phyloP scores from a whole-genome alignment of 64 coral and sea anemone genomes.

The Orbicella faveolata region DNA sequence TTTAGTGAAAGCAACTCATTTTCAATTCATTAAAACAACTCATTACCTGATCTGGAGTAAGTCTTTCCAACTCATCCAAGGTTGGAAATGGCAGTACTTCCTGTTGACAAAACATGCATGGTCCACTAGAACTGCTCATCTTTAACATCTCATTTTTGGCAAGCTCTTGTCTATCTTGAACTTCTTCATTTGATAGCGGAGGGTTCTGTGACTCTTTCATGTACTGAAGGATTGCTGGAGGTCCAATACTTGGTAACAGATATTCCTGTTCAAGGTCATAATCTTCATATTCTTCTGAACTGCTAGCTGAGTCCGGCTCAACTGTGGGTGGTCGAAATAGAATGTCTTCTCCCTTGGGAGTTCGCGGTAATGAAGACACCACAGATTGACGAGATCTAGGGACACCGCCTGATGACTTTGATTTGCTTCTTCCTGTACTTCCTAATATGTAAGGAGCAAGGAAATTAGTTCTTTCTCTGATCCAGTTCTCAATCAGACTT shows the following conservation, averaged over 20 bases:
- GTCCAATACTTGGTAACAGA: constrained; percentile 92
- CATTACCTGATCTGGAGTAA: constrained; percentile 68
- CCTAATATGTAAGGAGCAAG: neutral
- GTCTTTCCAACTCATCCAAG: constrained; percentile 60
- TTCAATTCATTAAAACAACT: no score
- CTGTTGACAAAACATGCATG: constrained; percentile 86
- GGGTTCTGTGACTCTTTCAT: constrained; percentile 95
- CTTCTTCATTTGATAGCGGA: constrained; percentile 61
- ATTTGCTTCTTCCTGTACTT: constrained; percentile 10
- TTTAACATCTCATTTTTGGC: constrained; percentile 46
- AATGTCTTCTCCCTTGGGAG: constrained; percentile 75
- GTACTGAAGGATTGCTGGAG: constrained; percentile 93
- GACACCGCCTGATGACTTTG: constrained; percentile 26
- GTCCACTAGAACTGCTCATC: constrained; percentile 69
- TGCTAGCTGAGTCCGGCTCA: constrained; percentile 71
- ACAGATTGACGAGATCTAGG: constrained; percentile 67
- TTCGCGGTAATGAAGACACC: constrained; percentile 46
- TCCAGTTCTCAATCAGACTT: no score
- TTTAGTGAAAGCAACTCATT: no score
- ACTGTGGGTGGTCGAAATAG: constrained; percentile 87
- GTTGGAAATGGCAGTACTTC: constrained; percentile 92
- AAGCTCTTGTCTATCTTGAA: constrained; percentile 18
- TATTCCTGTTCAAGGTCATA: constrained; percentile 48
- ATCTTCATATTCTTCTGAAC: constrained; percentile 76
- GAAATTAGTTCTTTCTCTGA: neutral